Evolutionary conservation across 2,888 invertebrate genomes (phyloP).

Genomic region (Matsumyia berberina): DNA sequence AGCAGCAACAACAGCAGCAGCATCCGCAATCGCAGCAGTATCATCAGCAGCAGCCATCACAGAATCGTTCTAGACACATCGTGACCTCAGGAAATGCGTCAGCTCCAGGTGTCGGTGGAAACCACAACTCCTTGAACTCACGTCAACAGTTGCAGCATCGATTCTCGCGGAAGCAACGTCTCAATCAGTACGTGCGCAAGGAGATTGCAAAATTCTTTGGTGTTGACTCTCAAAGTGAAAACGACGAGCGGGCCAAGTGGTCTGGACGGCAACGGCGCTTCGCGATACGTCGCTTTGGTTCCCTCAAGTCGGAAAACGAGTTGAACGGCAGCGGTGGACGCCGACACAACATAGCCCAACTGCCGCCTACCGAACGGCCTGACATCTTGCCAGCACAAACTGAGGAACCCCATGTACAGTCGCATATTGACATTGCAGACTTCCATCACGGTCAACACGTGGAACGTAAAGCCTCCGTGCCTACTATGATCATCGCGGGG

Average conservation of each 20-base stretch:
- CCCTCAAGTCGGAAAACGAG: conserved; percentile 77
- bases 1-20: conserved; percentile 55
- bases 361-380: conserved; percentile 80
- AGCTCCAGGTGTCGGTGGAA: conserved; percentile 15
- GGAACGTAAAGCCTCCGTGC: conserved; percentile 83
- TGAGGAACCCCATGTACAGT: conserved; percentile 77
- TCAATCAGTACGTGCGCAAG: conserved; percentile 82
- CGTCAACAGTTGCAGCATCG: conserved; percentile 78
- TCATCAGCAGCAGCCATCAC: conserved; percentile 58
- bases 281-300: conserved; percentile 82
- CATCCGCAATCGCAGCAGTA: conserved; percentile 59
- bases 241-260: conserved; percentile 82
- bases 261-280: conserved; percentile 82
- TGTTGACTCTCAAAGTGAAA: conserved; percentile 82
- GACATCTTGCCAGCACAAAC: conserved; percentile 83
- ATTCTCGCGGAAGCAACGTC: conserved; percentile 81
- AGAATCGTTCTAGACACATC: conserved; percentile 58
- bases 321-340: conserved; percentile 54
- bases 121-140: conserved; percentile 77
- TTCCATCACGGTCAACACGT: conserved; percentile 82
- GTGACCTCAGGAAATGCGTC: conserved; percentile 37
- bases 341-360: conserved; percentile 74
- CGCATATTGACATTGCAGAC: conserved; percentile 71
- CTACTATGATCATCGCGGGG: conserved; percentile 82
- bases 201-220: conserved; percentile 83